These are phyloP conservation scores for Cyclina sinensis DNA, from an alignment of 1,140 invertebrate genomes.

Conservation along the genomic window DNA sequence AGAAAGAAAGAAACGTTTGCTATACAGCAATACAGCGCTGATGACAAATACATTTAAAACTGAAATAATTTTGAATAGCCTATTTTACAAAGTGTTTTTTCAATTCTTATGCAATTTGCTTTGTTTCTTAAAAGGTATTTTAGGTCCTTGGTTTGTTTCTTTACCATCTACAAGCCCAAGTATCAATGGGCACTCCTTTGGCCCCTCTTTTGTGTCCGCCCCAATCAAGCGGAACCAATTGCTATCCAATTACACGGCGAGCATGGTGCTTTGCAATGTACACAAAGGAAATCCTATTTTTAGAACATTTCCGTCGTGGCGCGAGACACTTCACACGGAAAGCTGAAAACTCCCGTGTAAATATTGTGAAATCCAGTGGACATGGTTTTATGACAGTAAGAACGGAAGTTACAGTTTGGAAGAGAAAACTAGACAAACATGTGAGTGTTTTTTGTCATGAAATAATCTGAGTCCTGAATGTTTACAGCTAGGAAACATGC, in stretches of 20 bases:
- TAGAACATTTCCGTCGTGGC: neutral
- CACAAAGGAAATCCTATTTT: slow-evolving; percentile 41
- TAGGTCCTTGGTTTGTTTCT: no score
- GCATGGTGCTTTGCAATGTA: neutral
- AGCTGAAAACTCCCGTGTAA: neutral
- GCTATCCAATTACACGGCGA: neutral
- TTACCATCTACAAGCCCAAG: no score
- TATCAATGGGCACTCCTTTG: neutral
- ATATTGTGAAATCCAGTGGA: neutral
- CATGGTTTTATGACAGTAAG: neutral
- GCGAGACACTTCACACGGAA: neutral
- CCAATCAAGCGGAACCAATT: neutral
- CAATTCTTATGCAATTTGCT: no score
- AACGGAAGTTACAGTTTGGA: neutral
- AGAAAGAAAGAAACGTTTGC: no score
- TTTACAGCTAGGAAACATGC: no score
- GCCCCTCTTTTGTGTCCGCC: neutral
- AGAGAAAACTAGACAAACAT: neutral
- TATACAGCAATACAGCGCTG: no score
- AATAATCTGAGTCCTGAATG: no score
- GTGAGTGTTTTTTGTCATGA: neutral
- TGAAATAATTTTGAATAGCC: no score
- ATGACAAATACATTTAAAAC: no score
- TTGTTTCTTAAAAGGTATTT: no score
- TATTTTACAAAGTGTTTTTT: no score